Evolutionary conservation across 2,797 vertebrate species (phyloP).

Genomic region (Gallinago nigripennis): DNA sequence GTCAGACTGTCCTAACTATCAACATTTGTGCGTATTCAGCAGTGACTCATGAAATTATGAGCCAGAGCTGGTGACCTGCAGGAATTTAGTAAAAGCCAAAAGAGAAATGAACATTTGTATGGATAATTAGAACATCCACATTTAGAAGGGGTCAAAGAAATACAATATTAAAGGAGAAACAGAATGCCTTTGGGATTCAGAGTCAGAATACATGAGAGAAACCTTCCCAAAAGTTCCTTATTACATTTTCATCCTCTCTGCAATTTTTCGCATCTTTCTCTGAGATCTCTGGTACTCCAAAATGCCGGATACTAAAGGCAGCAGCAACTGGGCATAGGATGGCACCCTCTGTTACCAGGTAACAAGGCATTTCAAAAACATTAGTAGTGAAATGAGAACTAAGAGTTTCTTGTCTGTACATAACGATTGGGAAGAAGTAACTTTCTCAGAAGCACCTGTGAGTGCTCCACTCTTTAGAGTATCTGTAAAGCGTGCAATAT

Average conservation of each 20-base stretch:
- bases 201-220: not conserved
- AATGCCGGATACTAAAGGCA: not conserved
- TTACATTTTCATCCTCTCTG: not conserved
- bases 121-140: not conserved
- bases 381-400: not conserved
- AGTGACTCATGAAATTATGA: slow-evolving; percentile 52
- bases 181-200: not conserved
- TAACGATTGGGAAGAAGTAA: not conserved
- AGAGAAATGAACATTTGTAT: not conserved
- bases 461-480: not conserved
- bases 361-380: not conserved
- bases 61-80: slow-evolving; percentile 41
- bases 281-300: not conserved
- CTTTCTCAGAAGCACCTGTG: not conserved
- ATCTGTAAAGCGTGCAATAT: not conserved
- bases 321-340: not conserved
- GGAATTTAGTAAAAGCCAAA: not conserved
- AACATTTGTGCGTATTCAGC: slow-evolving; percentile 20
- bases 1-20: slow-evolving; percentile 37
- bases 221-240: not conserved
- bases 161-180: not conserved
- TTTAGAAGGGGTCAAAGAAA: slow-evolving; percentile 33
- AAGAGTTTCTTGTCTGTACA: not conserved
- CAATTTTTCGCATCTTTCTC: not conserved
- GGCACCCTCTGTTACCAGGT: not conserved